phyloP scores from a whole-genome alignment of 2,113 vertebrate genomes.

The Nannobrachium achirus region DNA sequence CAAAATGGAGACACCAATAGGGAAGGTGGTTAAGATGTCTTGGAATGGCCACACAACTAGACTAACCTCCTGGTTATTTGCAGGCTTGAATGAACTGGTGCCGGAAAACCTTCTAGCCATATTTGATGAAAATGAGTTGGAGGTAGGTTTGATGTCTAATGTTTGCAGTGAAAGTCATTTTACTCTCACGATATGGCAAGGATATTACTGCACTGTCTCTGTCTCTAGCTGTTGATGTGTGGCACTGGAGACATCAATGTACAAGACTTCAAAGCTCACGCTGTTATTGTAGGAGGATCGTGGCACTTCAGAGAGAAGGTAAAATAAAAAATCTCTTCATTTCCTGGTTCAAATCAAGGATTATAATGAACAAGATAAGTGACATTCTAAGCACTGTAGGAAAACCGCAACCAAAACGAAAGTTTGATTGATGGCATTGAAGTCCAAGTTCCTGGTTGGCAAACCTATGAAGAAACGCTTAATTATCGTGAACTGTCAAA shows the following conservation, averaged over 20 bases:
- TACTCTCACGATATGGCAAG: background rate
- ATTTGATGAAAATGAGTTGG: slow-evolving; percentile 99
- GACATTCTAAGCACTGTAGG: no score
- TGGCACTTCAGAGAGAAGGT: slow-evolving; percentile 99
- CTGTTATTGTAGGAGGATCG: slow-evolving; percentile 94
- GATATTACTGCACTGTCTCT: slow-evolving; percentile 17
- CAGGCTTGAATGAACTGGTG: slow-evolving; percentile 96
- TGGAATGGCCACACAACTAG: slow-evolving; percentile 23
- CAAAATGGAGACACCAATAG: no score
- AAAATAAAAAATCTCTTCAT: slow-evolving; percentile 13
- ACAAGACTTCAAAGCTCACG: slow-evolving; percentile 96
- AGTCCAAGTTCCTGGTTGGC: no score
- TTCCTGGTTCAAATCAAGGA: background rate
- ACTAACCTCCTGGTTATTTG: slow-evolving; percentile 54
- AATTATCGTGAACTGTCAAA: no score
- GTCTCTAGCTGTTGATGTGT: slow-evolving; percentile 93
- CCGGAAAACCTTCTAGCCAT: slow-evolving; percentile 98
- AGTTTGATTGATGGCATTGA: no score
- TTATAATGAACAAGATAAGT: background rate
- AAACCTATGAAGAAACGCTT: no score
- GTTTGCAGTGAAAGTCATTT: slow-evolving; percentile 16
- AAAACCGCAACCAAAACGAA: no score
- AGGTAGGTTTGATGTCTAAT: slow-evolving; percentile 80
- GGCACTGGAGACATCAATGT: slow-evolving; percentile 97
- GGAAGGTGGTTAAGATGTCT: background rate